Conservation (phyloP, 2,888 invertebrate species). For the Neoaliturus tenellus region DNA sequence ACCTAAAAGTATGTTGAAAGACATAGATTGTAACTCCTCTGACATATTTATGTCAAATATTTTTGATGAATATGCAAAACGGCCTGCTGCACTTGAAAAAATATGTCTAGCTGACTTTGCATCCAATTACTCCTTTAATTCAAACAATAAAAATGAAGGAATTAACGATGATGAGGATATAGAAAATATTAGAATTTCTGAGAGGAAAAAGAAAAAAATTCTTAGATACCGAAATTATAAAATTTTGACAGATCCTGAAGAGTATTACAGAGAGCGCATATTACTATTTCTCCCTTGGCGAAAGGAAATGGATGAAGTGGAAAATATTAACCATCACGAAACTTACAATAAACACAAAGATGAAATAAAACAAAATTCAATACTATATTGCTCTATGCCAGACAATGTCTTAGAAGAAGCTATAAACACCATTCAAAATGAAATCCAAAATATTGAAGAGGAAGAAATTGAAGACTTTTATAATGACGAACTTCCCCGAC, state of each 20-base stretch:
- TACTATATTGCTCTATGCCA: neutral
- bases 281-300: conserved; percentile 23
- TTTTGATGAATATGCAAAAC: conserved; percentile 25
- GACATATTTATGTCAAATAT: conserved; percentile 7
- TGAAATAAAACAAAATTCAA: neutral
- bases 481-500: neutral
- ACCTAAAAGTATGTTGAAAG: neutral
- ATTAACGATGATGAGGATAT: conserved; percentile 19
- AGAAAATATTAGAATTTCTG: neutral
- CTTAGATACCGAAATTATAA: conserved; percentile 1
- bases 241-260: neutral
- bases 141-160: neutral
- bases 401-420: neutral
- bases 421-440: neutral
- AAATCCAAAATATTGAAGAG: conserved; percentile 4
- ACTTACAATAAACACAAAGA: conserved; percentile 12
- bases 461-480: conserved; percentile 10
- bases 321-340: conserved; percentile 9
- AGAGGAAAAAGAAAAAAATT: conserved; percentile 25
- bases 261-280: conserved; percentile 17
- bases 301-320: conserved; percentile 54
- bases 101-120: conserved; percentile 37
- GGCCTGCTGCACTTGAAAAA: neutral
- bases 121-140: neutral
- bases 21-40: neutral